phyloP scores from a whole-genome alignment of 2,888 invertebrate genomes.

The Adela reaumurella region DNA sequence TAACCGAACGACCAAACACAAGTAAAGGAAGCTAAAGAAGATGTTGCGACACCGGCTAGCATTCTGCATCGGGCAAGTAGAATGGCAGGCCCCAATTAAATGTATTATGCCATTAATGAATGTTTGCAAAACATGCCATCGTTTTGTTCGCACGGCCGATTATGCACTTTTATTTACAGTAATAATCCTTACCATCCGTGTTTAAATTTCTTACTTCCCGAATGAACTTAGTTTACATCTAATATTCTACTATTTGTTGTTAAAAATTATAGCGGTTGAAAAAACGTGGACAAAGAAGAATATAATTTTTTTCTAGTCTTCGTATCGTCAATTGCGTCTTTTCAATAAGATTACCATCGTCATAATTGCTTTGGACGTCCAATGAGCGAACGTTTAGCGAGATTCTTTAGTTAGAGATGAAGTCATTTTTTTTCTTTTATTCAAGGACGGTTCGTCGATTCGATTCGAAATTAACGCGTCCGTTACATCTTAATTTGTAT shows the following conservation, averaged over 20 bases:
- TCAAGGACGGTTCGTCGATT: not conserved
- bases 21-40: no score
- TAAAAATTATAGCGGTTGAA: no score
- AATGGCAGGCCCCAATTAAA: conserved; percentile 6
- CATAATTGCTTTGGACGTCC: no score
- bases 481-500: not conserved
- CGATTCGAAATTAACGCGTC: not conserved
- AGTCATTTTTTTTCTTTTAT: not conserved
- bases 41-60: no score
- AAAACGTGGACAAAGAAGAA: not conserved
- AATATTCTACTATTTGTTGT: no score
- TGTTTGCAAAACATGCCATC: conserved; percentile 3
- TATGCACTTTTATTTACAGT: conserved; percentile 4
- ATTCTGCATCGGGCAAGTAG: not conserved
- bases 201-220: not conserved
- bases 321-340: no score
- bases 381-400: no score
- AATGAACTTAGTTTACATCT: no score
- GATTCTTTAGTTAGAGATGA: not conserved
- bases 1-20: no score
- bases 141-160: conserved; percentile 7
- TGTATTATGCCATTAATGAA: conserved; percentile 8
- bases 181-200: not conserved
- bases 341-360: no score
- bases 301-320: not conserved